Conservation (phyloP, 2,113 vertebrate species). For the Solenodon paradoxus region DNA sequence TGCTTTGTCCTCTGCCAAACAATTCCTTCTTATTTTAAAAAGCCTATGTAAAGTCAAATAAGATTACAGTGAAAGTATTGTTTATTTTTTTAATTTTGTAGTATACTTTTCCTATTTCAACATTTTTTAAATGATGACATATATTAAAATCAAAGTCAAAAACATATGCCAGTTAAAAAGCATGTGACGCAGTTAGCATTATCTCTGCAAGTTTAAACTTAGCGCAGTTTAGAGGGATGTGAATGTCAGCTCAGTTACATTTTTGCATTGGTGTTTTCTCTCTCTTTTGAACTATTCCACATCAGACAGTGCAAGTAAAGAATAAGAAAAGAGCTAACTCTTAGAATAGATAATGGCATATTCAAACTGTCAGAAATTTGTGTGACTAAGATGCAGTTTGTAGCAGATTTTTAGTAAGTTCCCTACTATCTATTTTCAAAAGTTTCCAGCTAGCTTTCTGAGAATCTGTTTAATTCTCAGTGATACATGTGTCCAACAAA, state of each 20-base stretch:
- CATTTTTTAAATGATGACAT: background rate
- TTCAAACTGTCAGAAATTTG: background rate
- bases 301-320: background rate
- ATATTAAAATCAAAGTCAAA: slow-evolving; percentile 8
- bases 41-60: background rate
- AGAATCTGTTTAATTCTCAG: background rate
- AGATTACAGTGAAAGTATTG: background rate
- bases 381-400: background rate
- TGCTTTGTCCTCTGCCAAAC: background rate
- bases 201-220: background rate
- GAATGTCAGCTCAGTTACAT: background rate
- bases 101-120: background rate
- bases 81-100: background rate
- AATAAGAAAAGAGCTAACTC: background rate
- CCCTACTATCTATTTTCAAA: background rate
- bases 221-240: background rate
- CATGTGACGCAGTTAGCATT: background rate
- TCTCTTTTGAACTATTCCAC: background rate
- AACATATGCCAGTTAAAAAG: background rate
- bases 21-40: background rate
- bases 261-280: background rate
- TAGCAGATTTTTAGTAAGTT: background rate
- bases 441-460: background rate
- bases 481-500: background rate
- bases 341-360: background rate